Evolutionary conservation across 2,797 vertebrate genomes (phyloP).

Genomic region (Enoplosus armatus): DNA sequence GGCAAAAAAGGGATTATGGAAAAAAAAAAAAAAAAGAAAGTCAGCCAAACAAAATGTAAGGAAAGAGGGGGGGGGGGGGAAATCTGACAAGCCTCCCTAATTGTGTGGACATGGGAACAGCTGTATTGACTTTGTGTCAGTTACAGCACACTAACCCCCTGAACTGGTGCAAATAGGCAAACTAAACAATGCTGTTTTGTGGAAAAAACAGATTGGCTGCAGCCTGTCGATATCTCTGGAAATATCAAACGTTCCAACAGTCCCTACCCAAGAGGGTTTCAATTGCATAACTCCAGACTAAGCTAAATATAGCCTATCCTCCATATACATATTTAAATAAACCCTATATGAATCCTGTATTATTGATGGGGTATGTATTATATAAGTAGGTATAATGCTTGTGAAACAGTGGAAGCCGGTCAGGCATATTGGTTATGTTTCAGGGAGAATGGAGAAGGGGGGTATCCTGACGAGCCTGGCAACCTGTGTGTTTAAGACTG

Average conservation of each 20-base stretch:
- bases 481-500: slow-evolving; percentile 33
- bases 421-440: slow-evolving; percentile 40
- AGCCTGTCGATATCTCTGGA: slow-evolving; percentile 54
- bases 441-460: slow-evolving; percentile 1
- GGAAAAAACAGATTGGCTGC: slow-evolving; percentile 45
- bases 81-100: slow-evolving; percentile 58
- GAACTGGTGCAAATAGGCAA: slow-evolving; percentile 67
- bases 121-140: slow-evolving; percentile 77
- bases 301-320: slow-evolving; percentile 78
- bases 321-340: slow-evolving; percentile 82
- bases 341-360: slow-evolving; percentile 77
- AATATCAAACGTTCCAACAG: slow-evolving; percentile 57
- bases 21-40: neutral
- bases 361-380: slow-evolving; percentile 78
- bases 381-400: slow-evolving; percentile 57
- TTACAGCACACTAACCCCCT: slow-evolving; percentile 61
- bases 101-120: slow-evolving; percentile 65
- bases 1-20: slow-evolving; percentile 61
- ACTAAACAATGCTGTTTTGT: slow-evolving; percentile 63
- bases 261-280: slow-evolving; percentile 57
- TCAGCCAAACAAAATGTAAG: slow-evolving; percentile 60
- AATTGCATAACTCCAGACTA: slow-evolving; percentile 75
- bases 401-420: slow-evolving; percentile 45
- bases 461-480: slow-evolving; percentile 37
- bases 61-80: slow-evolving; percentile 29